Base-by-base conservation (phyloP, 2,888 invertebrate species). In the Diaperis boleti region DNA sequence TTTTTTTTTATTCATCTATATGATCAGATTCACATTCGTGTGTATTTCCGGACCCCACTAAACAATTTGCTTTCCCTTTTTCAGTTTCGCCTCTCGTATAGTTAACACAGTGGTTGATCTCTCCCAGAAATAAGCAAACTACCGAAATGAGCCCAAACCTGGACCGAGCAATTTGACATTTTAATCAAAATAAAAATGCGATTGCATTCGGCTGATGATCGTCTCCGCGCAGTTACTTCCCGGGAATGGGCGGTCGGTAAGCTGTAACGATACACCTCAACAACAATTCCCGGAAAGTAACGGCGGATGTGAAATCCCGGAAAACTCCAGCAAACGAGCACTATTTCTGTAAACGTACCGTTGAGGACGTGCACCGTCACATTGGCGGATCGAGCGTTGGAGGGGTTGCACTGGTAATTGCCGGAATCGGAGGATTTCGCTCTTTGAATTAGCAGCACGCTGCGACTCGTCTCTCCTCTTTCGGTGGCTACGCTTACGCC, bases 351-450 rank as follows among this genome's bases (percentile, higher is more conserved):
- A 49, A 52, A 55, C 89, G 89, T 86, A 95, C 95, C 95, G 86
- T 95, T 95, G 75, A 96, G 88, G 76, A 96, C 95, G 82, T 96
- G 95, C 68, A 96, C 94, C 69, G 91, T 92, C 74, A 95, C 93
- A 82, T 92, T 92, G 83, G 94, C 94, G 62, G 93, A 87, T 82
- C 94, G 92, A 72, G 95, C 93, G 84, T 95, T 95, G 84, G 95
- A 94, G 77, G 96, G 95, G 85, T 94, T 93, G 84, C 95, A 96
- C 82, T 94, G 92, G 84, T 96, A 96, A 77, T 90, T 92, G 75
- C 95, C 95, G 52, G 94, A 94, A 82, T 95, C 95, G 47, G 92
- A 87, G 60, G 93, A 91, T 79, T 89, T 87, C 55, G 95, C 95
- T 80, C 90, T 90, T 84, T 94, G 94, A 77, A 95, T 94, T 74